These are phyloP conservation scores for Ypsolopha scabrella DNA, from an alignment of 2,888 invertebrate species.

Conservation along the genomic window DNA sequence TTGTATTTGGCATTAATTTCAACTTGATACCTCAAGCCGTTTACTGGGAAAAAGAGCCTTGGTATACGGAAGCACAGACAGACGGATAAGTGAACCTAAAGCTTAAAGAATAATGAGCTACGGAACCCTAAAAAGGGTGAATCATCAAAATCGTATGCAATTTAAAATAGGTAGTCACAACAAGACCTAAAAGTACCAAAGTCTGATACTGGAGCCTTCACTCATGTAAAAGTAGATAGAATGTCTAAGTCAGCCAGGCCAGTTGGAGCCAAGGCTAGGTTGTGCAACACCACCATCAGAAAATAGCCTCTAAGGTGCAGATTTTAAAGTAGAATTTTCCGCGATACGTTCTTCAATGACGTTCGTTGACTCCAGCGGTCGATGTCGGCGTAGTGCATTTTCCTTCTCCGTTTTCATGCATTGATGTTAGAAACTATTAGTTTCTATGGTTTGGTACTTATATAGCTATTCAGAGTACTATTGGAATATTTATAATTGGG, in stretches of 20 bases:
- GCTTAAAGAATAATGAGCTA: too few relatives aligned
- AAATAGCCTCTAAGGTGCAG: slow-evolving; percentile 26
- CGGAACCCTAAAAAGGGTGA: too few relatives aligned
- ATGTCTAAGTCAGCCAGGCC: slow-evolving; percentile 71
- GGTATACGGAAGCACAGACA: too few relatives aligned
- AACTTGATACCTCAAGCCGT: slow-evolving; percentile 9
- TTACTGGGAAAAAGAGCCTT: too few relatives aligned
- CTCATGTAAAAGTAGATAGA: slow-evolving; percentile 69
- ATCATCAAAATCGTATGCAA: too few relatives aligned
- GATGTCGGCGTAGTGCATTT: slow-evolving; percentile 66
- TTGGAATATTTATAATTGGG: too few relatives aligned
- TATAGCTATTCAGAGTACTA: too few relatives aligned
- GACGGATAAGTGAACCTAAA: too few relatives aligned
- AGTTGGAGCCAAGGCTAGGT: slow-evolving; percentile 69
- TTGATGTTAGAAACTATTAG: slow-evolving; percentile 53
- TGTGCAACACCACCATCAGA: slow-evolving; percentile 24
- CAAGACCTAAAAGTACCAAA: slow-evolving; percentile 35
- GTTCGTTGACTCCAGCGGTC: slow-evolving; percentile 68
- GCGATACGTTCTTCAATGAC: slow-evolving; percentile 49
- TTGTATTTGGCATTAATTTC: too few relatives aligned
- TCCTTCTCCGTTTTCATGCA: slow-evolving; percentile 69
- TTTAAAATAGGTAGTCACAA: too few relatives aligned
- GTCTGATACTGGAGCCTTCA: slow-evolving; percentile 50
- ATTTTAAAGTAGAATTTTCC: slow-evolving; percentile 22
- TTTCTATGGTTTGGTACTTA: slow-evolving; percentile 19